Conservation (phyloP, 2,113 vertebrate species). For the Pampusana beccarii region DNA sequence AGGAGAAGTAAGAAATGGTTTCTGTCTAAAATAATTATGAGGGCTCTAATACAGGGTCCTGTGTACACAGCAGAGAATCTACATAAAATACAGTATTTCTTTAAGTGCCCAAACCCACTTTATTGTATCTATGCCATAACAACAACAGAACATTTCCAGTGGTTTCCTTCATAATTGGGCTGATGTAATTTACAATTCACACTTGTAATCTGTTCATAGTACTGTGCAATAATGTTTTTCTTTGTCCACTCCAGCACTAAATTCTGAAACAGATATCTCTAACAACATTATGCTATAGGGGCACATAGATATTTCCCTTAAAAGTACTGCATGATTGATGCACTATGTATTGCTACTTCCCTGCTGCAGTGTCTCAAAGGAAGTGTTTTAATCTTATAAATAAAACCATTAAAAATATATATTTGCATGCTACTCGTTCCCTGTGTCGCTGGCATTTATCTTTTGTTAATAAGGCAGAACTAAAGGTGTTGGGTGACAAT, state of each 20-base stretch:
- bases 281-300: not conserved
- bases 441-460: not conserved
- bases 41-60: not conserved
- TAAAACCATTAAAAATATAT: not conserved
- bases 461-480: not conserved
- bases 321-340: not conserved
- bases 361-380: not conserved
- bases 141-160: not conserved
- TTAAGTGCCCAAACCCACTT: not conserved
- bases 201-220: not conserved
- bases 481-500: not conserved
- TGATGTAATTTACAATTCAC: not conserved
- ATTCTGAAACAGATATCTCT: not conserved
- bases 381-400: conserved; percentile 14
- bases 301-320: not conserved
- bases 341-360: not conserved
- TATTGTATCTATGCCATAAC: not conserved
- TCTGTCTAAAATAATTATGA: not conserved
- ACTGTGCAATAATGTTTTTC: not conserved
- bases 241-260: not conserved
- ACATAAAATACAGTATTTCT: not conserved
- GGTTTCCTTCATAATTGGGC: not conserved
- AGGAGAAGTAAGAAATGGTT: not conserved
- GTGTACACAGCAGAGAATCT: not conserved
- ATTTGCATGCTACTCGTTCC: not conserved